Percentiles rank a stretch among this genome's conserved stretches.
phyloP scores from a whole-genome alignment of 2,888 invertebrate species.

The Cephus rjabovi region DNA sequence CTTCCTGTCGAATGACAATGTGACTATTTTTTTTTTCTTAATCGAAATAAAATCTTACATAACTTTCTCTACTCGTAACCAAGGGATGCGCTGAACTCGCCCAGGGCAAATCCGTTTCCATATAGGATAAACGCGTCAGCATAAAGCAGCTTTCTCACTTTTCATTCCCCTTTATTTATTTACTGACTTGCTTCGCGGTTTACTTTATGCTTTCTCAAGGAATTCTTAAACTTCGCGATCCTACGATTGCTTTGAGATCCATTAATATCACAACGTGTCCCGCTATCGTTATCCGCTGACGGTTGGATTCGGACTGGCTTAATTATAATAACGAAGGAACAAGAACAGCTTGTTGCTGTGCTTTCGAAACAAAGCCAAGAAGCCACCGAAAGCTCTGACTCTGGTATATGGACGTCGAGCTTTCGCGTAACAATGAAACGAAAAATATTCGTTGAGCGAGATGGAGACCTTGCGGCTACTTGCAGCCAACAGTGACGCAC shows the following conservation, averaged over 20 bases:
- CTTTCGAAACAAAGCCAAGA: not conserved
- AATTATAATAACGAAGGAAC: not conserved
- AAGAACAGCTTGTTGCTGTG: not conserved
- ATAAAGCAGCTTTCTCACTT: not conserved
- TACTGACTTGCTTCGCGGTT: not conserved
- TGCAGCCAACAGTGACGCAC: not conserved
- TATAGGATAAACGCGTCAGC: not conserved
- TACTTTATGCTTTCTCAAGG: not conserved
- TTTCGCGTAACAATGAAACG: not conserved
- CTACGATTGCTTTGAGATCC: slow-evolving; percentile 56
- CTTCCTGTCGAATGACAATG: too few species aligned
- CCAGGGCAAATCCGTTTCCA: not conserved
- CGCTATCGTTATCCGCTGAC: slow-evolving; percentile 19
- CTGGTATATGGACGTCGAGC: not conserved
- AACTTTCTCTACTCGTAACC: not conserved
- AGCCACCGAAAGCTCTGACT: not conserved
- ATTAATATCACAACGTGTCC: slow-evolving; percentile 54
- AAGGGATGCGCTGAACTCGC: not conserved
- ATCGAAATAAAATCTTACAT: not conserved
- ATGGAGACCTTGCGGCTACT: not conserved
- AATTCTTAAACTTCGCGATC: slow-evolving; percentile 26
- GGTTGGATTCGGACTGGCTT: slow-evolving; percentile 2
- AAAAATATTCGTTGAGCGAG: not conserved
- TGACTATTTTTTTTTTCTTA: not conserved
- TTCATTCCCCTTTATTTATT: not conserved